Percentiles rank a stretch among this genome's conserved stretches.
phyloP scores from a whole-genome alignment of 1,140 invertebrate species.

The Eueides isabella region DNA sequence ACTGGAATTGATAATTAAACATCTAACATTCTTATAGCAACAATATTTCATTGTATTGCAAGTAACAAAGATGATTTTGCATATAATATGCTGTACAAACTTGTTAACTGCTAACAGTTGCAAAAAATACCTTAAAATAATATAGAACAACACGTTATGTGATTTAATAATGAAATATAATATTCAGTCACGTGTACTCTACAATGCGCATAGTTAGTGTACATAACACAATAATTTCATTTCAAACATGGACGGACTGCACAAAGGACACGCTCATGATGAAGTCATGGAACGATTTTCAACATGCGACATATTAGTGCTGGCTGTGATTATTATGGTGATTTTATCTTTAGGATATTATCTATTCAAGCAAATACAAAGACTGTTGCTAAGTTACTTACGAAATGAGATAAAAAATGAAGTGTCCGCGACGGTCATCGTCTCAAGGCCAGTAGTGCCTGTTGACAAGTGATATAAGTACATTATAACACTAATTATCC shows the following conservation, averaged over 20 bases:
- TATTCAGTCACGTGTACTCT: conserved; percentile 15
- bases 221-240: conserved; percentile 19
- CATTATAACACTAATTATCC: neutral
- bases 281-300: conserved; percentile 58
- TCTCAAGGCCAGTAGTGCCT: neutral
- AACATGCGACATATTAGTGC: conserved; percentile 47
- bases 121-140: no score
- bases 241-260: conserved; percentile 27
- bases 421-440: conserved; percentile 3
- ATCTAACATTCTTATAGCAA: no score
- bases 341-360: conserved; percentile 43
- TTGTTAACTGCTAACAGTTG: neutral
- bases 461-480: neutral
- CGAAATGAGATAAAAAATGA: conserved; percentile 42
- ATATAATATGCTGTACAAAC: neutral
- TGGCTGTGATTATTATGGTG: conserved; percentile 44
- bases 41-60: neutral
- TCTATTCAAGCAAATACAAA: conserved; percentile 47
- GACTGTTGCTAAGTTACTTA: conserved; percentile 46
- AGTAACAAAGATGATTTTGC: neutral
- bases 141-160: no score
- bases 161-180: conserved; percentile 20
- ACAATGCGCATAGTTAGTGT: conserved; percentile 26
- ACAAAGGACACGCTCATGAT: conserved; percentile 54
- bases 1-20: neutral